These are phyloP conservation scores for Apolygus lucorum DNA, from an alignment of 1,140 invertebrate genomes.

Conservation along the genomic window DNA sequence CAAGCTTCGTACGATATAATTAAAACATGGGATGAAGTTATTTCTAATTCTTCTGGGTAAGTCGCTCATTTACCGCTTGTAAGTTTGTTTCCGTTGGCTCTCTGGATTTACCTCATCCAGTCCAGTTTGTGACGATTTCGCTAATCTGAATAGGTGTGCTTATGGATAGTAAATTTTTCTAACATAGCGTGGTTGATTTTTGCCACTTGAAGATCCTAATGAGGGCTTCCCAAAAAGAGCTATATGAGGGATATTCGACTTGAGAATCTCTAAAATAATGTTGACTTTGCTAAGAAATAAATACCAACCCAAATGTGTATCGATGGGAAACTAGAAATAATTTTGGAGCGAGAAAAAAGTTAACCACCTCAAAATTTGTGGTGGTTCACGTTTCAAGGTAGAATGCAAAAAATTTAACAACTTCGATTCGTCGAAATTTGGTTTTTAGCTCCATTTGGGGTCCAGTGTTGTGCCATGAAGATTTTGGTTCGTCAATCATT, in stretches of 20 bases:
- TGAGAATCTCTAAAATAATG: too few relatives aligned
- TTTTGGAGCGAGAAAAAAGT: too few relatives aligned
- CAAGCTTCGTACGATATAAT: constrained; percentile 52
- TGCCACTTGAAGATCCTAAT: not conserved
- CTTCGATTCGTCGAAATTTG: not conserved
- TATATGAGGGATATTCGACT: too few relatives aligned
- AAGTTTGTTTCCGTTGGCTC: constrained; percentile 2
- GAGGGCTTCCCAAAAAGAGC: not conserved
- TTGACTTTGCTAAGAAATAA: too few relatives aligned
- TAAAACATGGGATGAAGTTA: constrained; percentile 45
- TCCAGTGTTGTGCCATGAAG: not conserved
- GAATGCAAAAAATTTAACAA: not conserved
- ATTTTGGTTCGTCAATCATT: too few relatives aligned
- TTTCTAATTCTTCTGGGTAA: constrained; percentile 46
- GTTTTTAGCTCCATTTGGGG: not conserved
- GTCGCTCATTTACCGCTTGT: constrained; percentile 8
- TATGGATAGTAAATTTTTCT: not conserved
- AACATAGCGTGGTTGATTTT: not conserved
- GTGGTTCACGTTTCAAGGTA: not conserved
- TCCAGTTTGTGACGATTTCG: not conserved
- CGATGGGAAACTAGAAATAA: too few relatives aligned
- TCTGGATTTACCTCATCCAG: not conserved
- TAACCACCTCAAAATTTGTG: not conserved
- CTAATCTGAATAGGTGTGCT: not conserved
- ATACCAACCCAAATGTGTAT: too few relatives aligned